A percentile compares a stretch with the other conserved stretches of the same genome.
phyloP scores from a whole-genome alignment of 2,888 invertebrate genomes.

The Ceratothoa steindachneri region DNA sequence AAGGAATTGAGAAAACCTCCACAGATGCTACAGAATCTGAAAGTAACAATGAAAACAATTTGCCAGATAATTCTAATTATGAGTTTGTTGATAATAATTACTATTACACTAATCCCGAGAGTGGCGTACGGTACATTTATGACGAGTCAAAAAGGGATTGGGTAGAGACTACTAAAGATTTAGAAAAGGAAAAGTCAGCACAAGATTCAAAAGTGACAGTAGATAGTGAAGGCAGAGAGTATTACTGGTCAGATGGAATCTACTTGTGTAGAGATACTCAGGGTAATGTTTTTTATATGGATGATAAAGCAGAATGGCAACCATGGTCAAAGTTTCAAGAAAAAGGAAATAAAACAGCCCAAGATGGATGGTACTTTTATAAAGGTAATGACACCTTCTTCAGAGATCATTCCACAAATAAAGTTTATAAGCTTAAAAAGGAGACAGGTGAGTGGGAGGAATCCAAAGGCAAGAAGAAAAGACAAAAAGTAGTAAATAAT shows the following conservation, averaged over 20 bases:
- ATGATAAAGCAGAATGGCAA: constrained; percentile 39
- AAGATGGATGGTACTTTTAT: constrained; percentile 39
- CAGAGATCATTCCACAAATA: constrained; percentile 30
- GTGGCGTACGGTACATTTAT: constrained; percentile 26
- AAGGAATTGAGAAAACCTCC: too few species aligned
- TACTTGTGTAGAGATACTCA: constrained; percentile 35
- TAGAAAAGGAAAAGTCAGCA: too few species aligned
- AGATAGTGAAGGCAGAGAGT: constrained; percentile 42
- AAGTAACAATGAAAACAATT: too few species aligned
- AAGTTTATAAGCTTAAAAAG: constrained; percentile 39
- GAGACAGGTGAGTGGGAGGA: constrained; percentile 40
- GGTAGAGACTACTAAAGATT: background rate
- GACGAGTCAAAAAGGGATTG: constrained; percentile 22
- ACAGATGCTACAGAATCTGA: too few species aligned
- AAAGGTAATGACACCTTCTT: constrained; percentile 41
- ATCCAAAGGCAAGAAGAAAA: constrained; percentile 26
- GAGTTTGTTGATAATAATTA: constrained; percentile 32
- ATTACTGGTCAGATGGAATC: constrained; percentile 36
- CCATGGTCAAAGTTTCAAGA: constrained; percentile 22
- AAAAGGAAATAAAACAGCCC: background rate
- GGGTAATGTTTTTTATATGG: constrained; percentile 37
- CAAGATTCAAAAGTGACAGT: constrained; percentile 14
- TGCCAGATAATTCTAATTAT: constrained; percentile 14
- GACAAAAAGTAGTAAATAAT: constrained; percentile 6
- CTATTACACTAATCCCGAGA: constrained; percentile 30